phyloP scores from a whole-genome alignment of 2,797 vertebrate genomes.

The Diglossa cyanea region DNA sequence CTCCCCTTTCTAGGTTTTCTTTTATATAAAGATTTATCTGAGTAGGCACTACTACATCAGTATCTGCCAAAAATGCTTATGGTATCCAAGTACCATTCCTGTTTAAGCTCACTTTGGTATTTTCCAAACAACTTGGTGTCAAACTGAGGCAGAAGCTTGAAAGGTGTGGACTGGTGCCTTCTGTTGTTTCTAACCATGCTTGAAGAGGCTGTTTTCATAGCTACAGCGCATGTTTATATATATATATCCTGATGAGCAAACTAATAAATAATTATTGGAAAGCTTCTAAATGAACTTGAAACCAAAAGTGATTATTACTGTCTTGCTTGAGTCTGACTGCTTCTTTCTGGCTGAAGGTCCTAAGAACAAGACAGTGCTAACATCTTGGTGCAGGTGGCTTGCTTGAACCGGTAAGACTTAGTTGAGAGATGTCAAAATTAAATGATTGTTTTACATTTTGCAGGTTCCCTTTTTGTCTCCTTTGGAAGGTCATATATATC shows the following conservation, averaged over 20 bases:
- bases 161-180: not conserved
- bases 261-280: not conserved
- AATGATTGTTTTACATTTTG: not conserved
- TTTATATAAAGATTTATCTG: not conserved
- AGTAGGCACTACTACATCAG: not conserved
- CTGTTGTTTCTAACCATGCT: not conserved
- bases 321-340: not conserved
- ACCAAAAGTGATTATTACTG: not conserved
- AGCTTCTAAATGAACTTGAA: slow-evolving; percentile 10
- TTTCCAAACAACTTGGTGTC: not conserved
- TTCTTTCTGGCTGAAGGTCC: not conserved
- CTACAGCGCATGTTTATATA: not conserved
- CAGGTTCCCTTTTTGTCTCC: slow-evolving; percentile 93
- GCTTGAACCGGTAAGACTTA: not conserved
- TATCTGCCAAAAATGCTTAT: not conserved
- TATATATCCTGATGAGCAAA: not conserved
- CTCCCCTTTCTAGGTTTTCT: not conserved
- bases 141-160: not conserved
- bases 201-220: not conserved
- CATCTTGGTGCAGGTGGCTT: not conserved
- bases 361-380: not conserved
- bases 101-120: not conserved
- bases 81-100: not conserved
- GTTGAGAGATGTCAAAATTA: not conserved
- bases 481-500: slow-evolving; percentile 91